Conservation (phyloP, 2,113 vertebrate genomes). For the Corythornis cristatus region DNA sequence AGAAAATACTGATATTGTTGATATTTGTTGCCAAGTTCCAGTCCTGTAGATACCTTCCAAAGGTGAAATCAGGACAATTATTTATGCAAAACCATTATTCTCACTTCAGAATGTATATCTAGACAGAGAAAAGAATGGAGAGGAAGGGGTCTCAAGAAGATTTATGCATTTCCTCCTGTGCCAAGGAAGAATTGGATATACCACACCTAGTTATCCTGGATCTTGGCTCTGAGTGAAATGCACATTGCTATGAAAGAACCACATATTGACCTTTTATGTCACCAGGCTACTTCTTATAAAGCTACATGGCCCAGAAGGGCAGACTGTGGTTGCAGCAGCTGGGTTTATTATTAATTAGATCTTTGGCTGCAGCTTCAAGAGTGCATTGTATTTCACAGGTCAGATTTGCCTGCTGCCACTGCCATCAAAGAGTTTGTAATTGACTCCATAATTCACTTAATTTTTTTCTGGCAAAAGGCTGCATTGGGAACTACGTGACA, state of each 20-base stretch:
- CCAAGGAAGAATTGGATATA: background rate
- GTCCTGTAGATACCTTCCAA: background rate
- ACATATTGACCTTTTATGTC: background rate
- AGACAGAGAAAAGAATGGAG: background rate
- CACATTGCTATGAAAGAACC: background rate
- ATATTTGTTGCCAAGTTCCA: background rate
- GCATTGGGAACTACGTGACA: background rate
- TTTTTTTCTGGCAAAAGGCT: background rate
- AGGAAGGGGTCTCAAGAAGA: background rate
- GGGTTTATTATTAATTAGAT: background rate
- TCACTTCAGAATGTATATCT: background rate
- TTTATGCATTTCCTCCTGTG: background rate
- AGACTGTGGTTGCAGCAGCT: background rate
- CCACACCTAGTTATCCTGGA: background rate
- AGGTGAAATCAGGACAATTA: background rate
- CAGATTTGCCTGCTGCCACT: background rate
- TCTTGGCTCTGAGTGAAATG: background rate
- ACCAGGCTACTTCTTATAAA: background rate
- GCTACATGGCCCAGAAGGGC: background rate
- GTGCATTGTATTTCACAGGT: background rate
- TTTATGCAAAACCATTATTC: background rate
- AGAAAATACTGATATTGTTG: background rate
- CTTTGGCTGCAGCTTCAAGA: constrained; percentile 26
- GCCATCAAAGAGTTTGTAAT: background rate
- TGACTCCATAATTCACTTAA: background rate